Evolutionary conservation across 37 sponge, comb jelly and placozoan genomes (phyloP), one percentile per base, ranked within the genome.

Genomic region (Mnemiopsis leidyi): DNA sequence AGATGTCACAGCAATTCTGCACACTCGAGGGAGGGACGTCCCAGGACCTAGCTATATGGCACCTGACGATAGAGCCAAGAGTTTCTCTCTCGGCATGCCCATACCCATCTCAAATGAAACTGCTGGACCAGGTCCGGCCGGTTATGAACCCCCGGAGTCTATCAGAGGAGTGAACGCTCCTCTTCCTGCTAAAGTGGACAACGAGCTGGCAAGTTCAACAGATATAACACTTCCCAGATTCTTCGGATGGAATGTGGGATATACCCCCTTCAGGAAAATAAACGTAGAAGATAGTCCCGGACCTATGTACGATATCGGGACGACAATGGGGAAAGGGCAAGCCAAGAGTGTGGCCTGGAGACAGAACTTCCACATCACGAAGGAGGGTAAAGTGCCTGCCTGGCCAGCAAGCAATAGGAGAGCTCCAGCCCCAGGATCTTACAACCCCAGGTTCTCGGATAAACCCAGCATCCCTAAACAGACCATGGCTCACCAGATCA

Each of bases 371-470:
- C 90, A 85, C 61, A 85, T 85, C 5, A 36, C 90, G 16, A 5
- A 13, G 32, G 90, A 85, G 23, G 90, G 90, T 3, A 85, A 85
- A 25, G 90, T 85, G 25, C 90, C 90, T 20, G 90, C 90, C 25
- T 85, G 90, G 90, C 90, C 90, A n/a, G 90, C 90, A 1, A 40
- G 36, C 90, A 85, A 26, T 2, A 85, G 90, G 36, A 35, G 90
- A 3, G 90, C 90, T 26, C 90, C 90, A 1, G 90, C 90, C 23
- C 90, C 90, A 25, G 90, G 90, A 25, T 40, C 61, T 0, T 85
- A 85, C 26, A 85, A 85, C 48, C 90, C 90, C n/a, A 3, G 90
- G 90, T 85, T 85, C 90, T 85, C 90, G 0, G 90, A 85, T 25
- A 85, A 85, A 25, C 90, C 90, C 48, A 85, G 23, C 24, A 40